Percentiles rank a stretch among this genome's conserved stretches.
Conservation (phyloP, 64 coral and sea anemone genomes). For the Trachythela sp. region DNA sequence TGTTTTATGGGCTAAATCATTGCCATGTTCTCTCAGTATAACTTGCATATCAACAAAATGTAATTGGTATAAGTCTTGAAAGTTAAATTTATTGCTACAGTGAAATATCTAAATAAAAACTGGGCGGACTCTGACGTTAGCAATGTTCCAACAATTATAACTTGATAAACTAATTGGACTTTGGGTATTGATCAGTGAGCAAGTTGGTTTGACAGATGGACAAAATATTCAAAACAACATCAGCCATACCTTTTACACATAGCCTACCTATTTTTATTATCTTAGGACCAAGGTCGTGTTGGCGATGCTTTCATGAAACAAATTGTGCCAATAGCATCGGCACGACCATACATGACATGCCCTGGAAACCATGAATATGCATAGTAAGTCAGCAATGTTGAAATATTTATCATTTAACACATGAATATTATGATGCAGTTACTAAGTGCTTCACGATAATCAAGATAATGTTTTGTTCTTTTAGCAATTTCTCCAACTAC, state of each 20-base stretch:
- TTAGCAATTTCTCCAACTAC: slow-evolving; percentile 95
- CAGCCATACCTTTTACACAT: no score
- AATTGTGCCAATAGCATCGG: slow-evolving; percentile 71
- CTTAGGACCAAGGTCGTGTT: slow-evolving; percentile 53
- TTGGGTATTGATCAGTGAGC: no score
- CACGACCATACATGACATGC: slow-evolving; percentile 86
- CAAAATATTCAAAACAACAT: no score
- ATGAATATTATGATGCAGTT: neutral
- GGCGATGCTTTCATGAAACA: slow-evolving; percentile 95
- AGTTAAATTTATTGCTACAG: no score
- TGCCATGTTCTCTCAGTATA: neutral
- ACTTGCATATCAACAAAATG: neutral
- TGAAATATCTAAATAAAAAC: no score
- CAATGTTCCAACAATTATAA: no score
- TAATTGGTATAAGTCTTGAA: no score
- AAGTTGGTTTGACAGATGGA: no score
- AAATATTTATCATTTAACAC: neutral
- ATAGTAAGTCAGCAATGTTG: slow-evolving; percentile 51
- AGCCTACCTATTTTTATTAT: neutral
- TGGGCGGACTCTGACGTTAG: no score
- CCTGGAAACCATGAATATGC: slow-evolving; percentile 71
- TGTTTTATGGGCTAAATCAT: neutral
- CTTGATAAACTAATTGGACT: neutral
- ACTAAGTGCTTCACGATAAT: neutral
- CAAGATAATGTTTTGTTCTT: neutral